Evolutionary conservation across 2,888 invertebrate genomes (phyloP), one percentile per base, ranked within the genome.

Genomic region (Capitulum mitella): DNA sequence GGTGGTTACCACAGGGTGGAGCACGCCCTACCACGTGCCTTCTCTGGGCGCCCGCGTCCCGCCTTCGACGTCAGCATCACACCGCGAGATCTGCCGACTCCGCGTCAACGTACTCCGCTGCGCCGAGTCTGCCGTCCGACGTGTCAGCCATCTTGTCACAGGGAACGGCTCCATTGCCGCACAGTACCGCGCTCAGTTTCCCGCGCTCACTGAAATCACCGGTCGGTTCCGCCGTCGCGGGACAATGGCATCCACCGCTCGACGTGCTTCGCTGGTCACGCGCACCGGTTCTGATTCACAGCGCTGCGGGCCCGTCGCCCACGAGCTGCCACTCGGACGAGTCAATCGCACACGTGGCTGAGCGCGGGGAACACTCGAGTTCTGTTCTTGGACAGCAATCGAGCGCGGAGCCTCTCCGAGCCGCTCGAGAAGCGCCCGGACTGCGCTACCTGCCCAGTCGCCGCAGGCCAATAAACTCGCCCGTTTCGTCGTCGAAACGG

Each of bases 401-500:
- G 26, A 54, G 2, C 54, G 22, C 19, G 54, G 26, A 26, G 54
- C 19, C 26, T 3, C 26, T 6, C 46, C 46, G 46, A 46, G 58
- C 29, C 58, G 19, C 12, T 26, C 26, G 61, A 14, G 61, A n/a
- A 34, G 34, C 34, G 6, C 64, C 12, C 22, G 5, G 19, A 37
- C 22, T n/a, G 19, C 37, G 64, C n/a, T n/a, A 64, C 64, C 64
- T 34, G 3, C 64, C 37, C 64, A 64, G 64, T 3, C 37, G 64
- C 34, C 37, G 64, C 34, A 64, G 64, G 5, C 34, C 37, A 3
- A 64, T 64, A 19, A 34, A 64, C 37, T 64, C 64, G 3, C 64
- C 64, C 19, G 64, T 64, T 22, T 64, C 64, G 64, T 37, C 64
- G 37, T 64, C 64, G 64, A 64, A 64, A 1, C 64, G 64, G 64